Conservation (phyloP, 2,113 vertebrate species). For the Sebastes schlegelii region DNA sequence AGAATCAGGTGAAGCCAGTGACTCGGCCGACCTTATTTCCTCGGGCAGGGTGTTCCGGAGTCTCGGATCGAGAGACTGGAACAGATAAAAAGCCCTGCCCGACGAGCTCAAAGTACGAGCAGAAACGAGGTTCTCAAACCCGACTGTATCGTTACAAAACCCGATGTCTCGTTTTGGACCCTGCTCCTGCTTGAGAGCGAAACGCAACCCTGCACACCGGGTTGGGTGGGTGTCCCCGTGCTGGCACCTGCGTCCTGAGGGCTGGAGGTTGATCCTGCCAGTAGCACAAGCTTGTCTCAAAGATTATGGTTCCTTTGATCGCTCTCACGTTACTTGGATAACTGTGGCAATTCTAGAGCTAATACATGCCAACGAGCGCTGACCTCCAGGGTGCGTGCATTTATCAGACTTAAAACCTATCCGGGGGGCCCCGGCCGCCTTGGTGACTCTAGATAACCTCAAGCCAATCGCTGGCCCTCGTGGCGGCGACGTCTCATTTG, state of each 20-base stretch:
- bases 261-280: constrained; percentile 2
- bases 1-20: no score
- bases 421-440: background rate
- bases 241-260: background rate
- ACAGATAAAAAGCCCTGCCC: no score
- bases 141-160: no score
- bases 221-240: no score
- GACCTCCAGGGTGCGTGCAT: constrained; percentile 26
- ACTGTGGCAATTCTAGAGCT: constrained; percentile 20
- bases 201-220: background rate
- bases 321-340: constrained; percentile 21
- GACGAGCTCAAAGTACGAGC: no score
- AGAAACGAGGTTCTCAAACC: no score
- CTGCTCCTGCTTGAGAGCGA: no score
- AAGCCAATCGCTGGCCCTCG: constrained; percentile 15
- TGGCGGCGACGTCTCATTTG: constrained; percentile 17
- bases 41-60: no score
- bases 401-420: constrained; percentile 44
- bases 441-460: constrained; percentile 25
- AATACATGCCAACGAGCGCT: no score
- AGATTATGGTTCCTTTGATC: constrained; percentile 18
- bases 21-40: no score
- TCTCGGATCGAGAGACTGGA: no score
- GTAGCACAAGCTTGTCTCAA: constrained; percentile 3
- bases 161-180: no score